Conservation (phyloP, 2,797 vertebrate species). For the Discoglossus pictus region DNA sequence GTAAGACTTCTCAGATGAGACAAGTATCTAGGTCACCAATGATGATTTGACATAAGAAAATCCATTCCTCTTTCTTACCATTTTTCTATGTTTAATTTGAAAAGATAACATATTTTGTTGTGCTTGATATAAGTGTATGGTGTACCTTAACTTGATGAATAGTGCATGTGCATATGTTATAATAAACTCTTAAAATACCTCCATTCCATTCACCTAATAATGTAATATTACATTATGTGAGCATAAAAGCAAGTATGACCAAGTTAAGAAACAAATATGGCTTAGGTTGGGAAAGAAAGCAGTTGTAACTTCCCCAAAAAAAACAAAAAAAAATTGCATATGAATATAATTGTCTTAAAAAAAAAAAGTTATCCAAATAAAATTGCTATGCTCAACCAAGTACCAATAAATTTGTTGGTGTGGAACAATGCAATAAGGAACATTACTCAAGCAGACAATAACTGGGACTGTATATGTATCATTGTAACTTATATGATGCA, state of each 20-base stretch:
- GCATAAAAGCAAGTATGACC: constrained; percentile 4
- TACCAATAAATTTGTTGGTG: constrained; percentile 14
- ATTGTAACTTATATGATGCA: neutral
- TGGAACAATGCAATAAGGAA: constrained; percentile 1
- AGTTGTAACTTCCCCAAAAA: constrained; percentile 5
- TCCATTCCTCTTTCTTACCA: neutral
- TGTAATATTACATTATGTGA: neutral
- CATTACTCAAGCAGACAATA: neutral
- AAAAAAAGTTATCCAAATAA: constrained; percentile 18
- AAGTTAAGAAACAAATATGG: constrained; percentile 21
- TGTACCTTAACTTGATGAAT: constrained; percentile 41
- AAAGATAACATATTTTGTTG: constrained; percentile 22
- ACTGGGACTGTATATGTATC: neutral
- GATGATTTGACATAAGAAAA: neutral
- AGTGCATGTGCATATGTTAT: constrained; percentile 36
- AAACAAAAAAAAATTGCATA: constrained; percentile 15
- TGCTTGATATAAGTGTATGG: constrained; percentile 38
- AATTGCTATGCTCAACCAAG: constrained; percentile 10
- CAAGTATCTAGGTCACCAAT: constrained; percentile 44
- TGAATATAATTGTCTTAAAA: constrained; percentile 18
- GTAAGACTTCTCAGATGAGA: constrained; percentile 56
- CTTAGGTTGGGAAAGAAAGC: constrained; percentile 21
- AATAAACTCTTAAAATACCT: neutral
- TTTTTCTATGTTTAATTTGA: neutral
- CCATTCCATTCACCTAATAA: constrained; percentile 23